These are phyloP conservation scores for Tetraodon nigroviridis DNA, from an alignment of 2,113 vertebrate species.

Conservation along the genomic window DNA sequence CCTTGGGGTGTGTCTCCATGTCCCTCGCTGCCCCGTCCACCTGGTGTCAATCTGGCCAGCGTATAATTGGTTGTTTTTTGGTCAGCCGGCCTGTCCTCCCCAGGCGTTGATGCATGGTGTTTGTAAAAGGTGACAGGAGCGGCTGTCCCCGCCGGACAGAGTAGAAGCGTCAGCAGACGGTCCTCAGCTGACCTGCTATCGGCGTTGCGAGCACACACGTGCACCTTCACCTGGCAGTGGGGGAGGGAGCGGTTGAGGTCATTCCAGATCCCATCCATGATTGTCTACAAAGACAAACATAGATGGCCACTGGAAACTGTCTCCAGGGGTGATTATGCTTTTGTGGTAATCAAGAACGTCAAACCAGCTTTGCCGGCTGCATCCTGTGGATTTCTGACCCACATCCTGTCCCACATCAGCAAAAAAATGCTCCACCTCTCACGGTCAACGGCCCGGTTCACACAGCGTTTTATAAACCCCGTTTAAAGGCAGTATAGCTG, in stretches of 20 bases:
- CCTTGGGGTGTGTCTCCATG: conserved; percentile 65
- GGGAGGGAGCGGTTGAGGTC: conserved; percentile 81
- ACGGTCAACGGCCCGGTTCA: background rate
- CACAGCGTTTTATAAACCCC: too few relatives aligned
- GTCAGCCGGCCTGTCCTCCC: conserved; percentile 58
- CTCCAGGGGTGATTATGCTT: background rate
- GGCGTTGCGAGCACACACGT: conserved; percentile 28
- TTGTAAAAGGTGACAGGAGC: conserved; percentile 77
- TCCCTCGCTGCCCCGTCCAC: conserved; percentile 58
- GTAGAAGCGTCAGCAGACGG: conserved; percentile 58
- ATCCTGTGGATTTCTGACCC: too few relatives aligned
- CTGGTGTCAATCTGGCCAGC: conserved; percentile 71
- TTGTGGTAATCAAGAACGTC: background rate
- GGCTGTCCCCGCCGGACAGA: conserved; percentile 75
- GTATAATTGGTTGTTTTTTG: conserved; percentile 72
- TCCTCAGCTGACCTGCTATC: conserved; percentile 60
- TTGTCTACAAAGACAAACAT: conserved; percentile 8
- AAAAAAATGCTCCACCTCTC: background rate
- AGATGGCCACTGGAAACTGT: conserved; percentile 1
- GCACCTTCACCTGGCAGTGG: conserved; percentile 73
- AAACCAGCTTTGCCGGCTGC: too few relatives aligned
- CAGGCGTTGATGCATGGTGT: conserved; percentile 71
- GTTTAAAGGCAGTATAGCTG: background rate
- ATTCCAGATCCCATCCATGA: too few relatives aligned
- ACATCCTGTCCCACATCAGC: background rate